Base-by-base conservation (phyloP, 1,140 invertebrate genomes). In the Temnothorax longispinosus region DNA sequence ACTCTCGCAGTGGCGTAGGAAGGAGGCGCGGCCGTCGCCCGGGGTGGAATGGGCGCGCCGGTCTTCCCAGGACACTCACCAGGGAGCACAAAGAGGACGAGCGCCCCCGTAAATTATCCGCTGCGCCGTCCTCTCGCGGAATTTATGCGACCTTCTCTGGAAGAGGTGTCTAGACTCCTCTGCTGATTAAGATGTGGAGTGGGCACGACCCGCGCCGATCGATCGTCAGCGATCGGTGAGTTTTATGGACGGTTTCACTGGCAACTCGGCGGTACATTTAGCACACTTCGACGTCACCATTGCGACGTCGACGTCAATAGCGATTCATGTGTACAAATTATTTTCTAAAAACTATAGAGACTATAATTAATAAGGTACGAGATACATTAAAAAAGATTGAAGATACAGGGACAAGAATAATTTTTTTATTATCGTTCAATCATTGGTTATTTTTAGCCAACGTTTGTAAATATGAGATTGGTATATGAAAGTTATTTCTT, bases 1-100 rank as follows among this genome's bases (percentile, higher is more conserved):
- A 84, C 85, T 87, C 88, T 85, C 75, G 80, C 94, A 94, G 88
- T 94, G 90, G 91, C 93, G 93, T 94, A 94, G 91, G 86, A 69
- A 90, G 60, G 58, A 72, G 76, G 80, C 69, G 76, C 52, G 35
- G 71, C 72, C 88, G 74, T 87, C 75, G 87, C 72, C 21, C 87
- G 88, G 65, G 87, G 32, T 86, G 58, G 27, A 74, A 58, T 82
- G 67, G 80, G 80, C 50, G 71, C 58, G 75, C 72, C 75, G 60
- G 38, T 81, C 69, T 81, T 86, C 84, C 87, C 88, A 89, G 88
- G 88, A 89, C 74, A 89, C 75, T 87, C 88, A 27, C 27, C 27
- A 27, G 77, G 86, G 72, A 62, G 88, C 88, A 89, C 71, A 90
- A 90, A 90, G 88, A 89, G 88, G 76, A 89, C 75, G 88, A 89